Conservation (phyloP, 1,140 invertebrate genomes). For the Luehdorfia chinensis region DNA sequence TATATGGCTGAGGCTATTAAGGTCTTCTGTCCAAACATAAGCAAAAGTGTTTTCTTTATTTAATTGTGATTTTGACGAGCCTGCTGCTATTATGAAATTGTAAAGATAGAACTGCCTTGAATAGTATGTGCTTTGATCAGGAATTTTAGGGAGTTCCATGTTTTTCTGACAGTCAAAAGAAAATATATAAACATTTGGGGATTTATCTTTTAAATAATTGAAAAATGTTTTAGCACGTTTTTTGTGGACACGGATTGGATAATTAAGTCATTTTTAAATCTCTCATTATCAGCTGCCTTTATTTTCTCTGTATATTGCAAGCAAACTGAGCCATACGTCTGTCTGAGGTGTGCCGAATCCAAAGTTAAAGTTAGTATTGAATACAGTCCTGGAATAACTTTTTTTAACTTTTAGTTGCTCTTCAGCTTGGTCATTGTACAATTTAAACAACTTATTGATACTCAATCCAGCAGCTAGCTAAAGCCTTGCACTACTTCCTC, state of each 20-base stretch:
- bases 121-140: conserved; percentile 20
- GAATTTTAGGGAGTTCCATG: conserved; percentile 17
- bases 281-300: background rate
- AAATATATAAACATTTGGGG: conserved; percentile 1
- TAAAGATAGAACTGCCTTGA: conserved; percentile 17
- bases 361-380: conserved; percentile 4
- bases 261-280: conserved; percentile 3
- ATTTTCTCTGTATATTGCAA: too few species aligned
- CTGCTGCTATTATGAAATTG: conserved; percentile 17
- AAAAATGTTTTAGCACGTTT: conserved; percentile 6
- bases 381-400: too few species aligned
- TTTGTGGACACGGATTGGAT: conserved; percentile 4
- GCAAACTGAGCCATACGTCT: background rate
- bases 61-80: conserved; percentile 7
- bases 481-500: background rate
- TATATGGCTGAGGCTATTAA: too few species aligned
- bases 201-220: background rate
- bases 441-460: background rate
- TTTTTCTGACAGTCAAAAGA: conserved; percentile 21
- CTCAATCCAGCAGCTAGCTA: background rate
- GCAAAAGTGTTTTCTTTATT: conserved; percentile 15
- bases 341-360: background rate
- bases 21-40: conserved; percentile 12
- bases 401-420: too few species aligned
- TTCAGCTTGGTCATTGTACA: conserved; percentile 1